A percentile compares a stretch with the other conserved stretches of the same genome.
These are phyloP conservation scores for Odontocolon sp. DNA, from an alignment of 2,888 invertebrate species.

Conservation along the genomic window DNA sequence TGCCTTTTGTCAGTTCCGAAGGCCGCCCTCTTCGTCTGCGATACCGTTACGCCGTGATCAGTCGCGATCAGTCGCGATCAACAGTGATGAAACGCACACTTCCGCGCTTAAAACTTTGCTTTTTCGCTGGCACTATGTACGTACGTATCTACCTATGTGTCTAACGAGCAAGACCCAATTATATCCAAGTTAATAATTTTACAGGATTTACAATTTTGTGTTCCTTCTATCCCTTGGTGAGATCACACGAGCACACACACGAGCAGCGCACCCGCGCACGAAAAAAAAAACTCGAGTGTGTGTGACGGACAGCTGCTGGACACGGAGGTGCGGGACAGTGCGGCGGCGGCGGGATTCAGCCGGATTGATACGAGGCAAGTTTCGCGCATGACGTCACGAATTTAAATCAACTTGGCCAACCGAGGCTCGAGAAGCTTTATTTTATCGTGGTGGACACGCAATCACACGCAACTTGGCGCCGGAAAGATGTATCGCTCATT, in stretches of 20 bases:
- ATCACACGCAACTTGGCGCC: neutral
- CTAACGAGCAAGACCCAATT: neutral
- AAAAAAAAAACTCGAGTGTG: no score
- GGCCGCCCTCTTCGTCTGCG: conserved; percentile 71
- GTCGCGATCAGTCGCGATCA: no score
- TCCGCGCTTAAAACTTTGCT: conserved; percentile 33
- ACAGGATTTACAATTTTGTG: no score
- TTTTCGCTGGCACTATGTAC: neutral
- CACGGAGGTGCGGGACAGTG: conserved; percentile 51
- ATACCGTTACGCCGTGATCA: conserved; percentile 72
- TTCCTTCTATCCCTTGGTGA: no score
- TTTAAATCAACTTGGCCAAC: conserved; percentile 37
- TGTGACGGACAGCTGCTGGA: no score
- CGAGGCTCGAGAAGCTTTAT: neutral
- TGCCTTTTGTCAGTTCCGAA: conserved; percentile 73
- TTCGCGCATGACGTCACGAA: conserved; percentile 57
- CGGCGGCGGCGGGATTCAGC: no score
- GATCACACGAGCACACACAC: conserved; percentile 11
- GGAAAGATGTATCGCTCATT: no score
- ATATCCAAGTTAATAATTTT: no score
- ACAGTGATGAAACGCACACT: conserved; percentile 24
- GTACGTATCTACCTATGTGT: neutral
- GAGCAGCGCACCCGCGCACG: no score
- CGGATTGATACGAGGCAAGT: conserved; percentile 45
- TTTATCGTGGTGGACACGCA: neutral